Base-by-base conservation (phyloP, 2,113 vertebrate species). In the Panthera uncia region DNA sequence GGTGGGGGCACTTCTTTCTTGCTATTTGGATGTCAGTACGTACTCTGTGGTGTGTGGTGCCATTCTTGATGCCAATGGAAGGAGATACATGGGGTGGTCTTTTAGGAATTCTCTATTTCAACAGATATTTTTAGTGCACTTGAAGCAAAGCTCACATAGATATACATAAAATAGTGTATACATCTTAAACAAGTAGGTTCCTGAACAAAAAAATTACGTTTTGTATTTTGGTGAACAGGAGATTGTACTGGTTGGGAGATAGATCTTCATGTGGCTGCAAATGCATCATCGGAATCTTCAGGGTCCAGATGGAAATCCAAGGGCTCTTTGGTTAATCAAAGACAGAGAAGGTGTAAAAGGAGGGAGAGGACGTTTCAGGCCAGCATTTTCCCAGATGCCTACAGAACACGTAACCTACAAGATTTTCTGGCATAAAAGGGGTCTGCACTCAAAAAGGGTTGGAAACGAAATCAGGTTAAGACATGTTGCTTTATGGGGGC, bases 181-280 rank as follows among this genome's bases (percentile, higher is more conserved):
- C 14, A 48, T 41, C 38, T 85, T 79, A 29, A 66, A 76, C 50
- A 27, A 89, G 33, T 23, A 63, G 27, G 2, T 50, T 74, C 38
- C 68, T 71, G 38, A 66, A 48, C 3, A n/a, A 91, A 57, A 27
- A 27, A 71, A n/a, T 16, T 69, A 33, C 1, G 78, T 18, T 89
- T 80, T 85, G 69, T 87, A 23, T 93, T 95, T 84, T 84, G 55
- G 48, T 76, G 69, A 96, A 36, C 4, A 74, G 27, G 68, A 91
- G 36, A 31, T 25, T 25, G 15, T 11, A 33, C 16, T 52, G n/a
- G 13, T 63, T 55, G 13, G 12, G 50, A 68, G 33, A 13, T 31
- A 21, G n/a, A 52, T 66, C 68, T 73, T 86, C 33, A 29, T 36
- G 31, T 85, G 92, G 19, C 38, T 36, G 31, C 36, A 31, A 74